phyloP scores from a whole-genome alignment of 2,113 vertebrate genomes.

The Lynx canadensis region DNA sequence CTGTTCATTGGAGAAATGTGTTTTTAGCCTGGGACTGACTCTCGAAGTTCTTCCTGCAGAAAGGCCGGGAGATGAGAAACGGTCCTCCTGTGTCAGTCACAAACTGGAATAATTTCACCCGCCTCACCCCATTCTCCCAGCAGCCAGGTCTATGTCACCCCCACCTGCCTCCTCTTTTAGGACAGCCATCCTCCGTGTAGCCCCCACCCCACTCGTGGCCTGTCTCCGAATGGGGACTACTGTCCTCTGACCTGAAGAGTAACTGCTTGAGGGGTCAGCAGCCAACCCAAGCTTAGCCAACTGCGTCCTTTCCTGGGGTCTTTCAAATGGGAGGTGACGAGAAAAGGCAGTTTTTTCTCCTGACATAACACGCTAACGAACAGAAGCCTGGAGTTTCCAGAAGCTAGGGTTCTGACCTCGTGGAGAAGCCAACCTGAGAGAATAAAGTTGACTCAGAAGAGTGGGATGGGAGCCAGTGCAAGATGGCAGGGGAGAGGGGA shows the following conservation, averaged over 20 bases:
- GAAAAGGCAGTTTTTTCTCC: background rate
- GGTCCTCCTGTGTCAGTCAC: background rate
- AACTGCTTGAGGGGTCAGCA: background rate
- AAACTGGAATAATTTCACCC: background rate
- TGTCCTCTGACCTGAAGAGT: background rate
- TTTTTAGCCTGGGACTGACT: background rate
- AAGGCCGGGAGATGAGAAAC: background rate
- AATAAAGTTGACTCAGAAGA: background rate
- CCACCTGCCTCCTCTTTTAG: background rate
- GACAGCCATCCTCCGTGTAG: fast-evolving
- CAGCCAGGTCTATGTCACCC: background rate
- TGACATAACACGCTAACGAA: background rate
- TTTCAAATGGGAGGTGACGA: background rate
- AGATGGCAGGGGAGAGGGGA: background rate
- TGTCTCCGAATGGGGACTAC: background rate
- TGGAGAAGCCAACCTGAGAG: background rate
- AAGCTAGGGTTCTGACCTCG: background rate
- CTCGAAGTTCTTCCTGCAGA: background rate
- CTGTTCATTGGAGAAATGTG: background rate
- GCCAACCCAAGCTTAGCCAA: background rate
- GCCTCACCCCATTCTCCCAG: background rate
- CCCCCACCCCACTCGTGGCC: background rate
- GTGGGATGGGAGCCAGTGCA: background rate
- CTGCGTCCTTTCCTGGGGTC: background rate
- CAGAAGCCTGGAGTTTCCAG: background rate